Evolutionary conservation across 2,113 vertebrate species (phyloP).

Genomic region (Lycocorax pyrrhopterus): DNA sequence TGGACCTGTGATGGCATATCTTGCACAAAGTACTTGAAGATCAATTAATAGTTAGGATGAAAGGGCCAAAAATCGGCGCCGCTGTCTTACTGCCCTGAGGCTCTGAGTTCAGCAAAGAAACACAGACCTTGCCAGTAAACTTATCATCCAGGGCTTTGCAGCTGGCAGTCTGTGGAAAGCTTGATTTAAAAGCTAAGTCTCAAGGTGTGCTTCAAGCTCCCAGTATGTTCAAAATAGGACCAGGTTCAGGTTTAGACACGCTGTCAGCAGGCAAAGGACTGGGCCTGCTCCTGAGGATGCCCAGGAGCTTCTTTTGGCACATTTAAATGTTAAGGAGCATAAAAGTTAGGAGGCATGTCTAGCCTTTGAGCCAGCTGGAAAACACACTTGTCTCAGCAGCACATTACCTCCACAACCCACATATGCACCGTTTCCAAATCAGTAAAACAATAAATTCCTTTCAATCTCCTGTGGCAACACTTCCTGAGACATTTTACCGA

Average conservation of each 20-base stretch:
- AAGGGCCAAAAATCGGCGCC: background rate
- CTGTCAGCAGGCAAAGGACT: constrained; percentile 26
- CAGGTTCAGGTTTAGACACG: constrained; percentile 42
- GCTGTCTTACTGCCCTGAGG: background rate
- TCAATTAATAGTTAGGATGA: constrained; percentile 14
- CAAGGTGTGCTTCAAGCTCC: constrained; percentile 15
- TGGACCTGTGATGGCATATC: background rate
- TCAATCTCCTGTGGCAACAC: constrained; percentile 5
- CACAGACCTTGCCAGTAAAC: constrained; percentile 8
- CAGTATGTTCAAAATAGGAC: constrained; percentile 1
- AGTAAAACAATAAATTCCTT: constrained; percentile 61
- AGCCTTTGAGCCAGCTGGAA: constrained; percentile 61
- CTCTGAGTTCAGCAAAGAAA: constrained; percentile 31
- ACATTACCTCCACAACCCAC: constrained; percentile 35
- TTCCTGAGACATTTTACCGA: background rate
- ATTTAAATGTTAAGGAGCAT: constrained; percentile 8
- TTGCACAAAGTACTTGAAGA: background rate
- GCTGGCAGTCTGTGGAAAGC: constrained; percentile 40
- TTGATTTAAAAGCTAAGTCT: constrained; percentile 35
- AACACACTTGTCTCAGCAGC: constrained; percentile 47
- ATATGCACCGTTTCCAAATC: constrained; percentile 4
- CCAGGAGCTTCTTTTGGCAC: constrained; percentile 60
- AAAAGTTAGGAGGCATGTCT: constrained; percentile 58
- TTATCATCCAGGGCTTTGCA: constrained; percentile 36
- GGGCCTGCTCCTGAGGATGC: constrained; percentile 52